A percentile compares a stretch with the other conserved stretches of the same genome.
Evolutionary conservation across 2,797 vertebrate genomes (phyloP).

Genomic region (Prunella strophiata): DNA sequence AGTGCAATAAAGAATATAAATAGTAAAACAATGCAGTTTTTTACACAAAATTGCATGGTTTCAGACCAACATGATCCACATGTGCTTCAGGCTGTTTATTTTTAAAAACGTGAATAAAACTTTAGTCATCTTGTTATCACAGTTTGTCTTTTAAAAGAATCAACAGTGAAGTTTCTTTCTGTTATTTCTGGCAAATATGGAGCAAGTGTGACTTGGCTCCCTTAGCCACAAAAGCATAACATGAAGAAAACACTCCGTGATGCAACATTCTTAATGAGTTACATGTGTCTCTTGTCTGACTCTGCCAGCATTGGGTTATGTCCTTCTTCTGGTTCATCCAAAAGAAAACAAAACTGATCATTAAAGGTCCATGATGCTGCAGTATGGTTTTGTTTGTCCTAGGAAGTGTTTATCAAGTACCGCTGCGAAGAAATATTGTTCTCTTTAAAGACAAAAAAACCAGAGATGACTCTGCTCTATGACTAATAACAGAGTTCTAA

Average conservation of each 20-base stretch:
- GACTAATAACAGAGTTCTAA: conserved; percentile 44
- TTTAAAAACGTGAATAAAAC: not conserved
- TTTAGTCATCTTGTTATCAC: not conserved
- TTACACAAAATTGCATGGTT: not conserved
- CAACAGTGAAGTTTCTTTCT: not conserved
- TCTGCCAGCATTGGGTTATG: not conserved
- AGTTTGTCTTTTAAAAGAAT: not conserved
- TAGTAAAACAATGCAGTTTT: not conserved
- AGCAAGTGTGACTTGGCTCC: not conserved
- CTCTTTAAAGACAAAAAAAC: not conserved
- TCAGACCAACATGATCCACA: not conserved
- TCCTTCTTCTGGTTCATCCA: not conserved
- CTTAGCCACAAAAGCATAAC: not conserved
- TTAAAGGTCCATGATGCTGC: not conserved
- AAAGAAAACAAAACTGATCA: not conserved
- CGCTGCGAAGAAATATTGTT: not conserved
- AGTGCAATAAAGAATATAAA: not conserved
- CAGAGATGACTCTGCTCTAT: not conserved
- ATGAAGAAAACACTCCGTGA: rapidly evolving
- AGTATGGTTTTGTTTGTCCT: not conserved
- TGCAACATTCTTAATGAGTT: not conserved
- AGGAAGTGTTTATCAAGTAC: not conserved
- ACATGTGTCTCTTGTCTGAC: not conserved
- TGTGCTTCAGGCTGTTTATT: not conserved
- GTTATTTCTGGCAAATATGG: conserved; percentile 6